Evolutionary conservation across 2,888 invertebrate genomes (phyloP).

Genomic region (Hypomecis punctinalis): DNA sequence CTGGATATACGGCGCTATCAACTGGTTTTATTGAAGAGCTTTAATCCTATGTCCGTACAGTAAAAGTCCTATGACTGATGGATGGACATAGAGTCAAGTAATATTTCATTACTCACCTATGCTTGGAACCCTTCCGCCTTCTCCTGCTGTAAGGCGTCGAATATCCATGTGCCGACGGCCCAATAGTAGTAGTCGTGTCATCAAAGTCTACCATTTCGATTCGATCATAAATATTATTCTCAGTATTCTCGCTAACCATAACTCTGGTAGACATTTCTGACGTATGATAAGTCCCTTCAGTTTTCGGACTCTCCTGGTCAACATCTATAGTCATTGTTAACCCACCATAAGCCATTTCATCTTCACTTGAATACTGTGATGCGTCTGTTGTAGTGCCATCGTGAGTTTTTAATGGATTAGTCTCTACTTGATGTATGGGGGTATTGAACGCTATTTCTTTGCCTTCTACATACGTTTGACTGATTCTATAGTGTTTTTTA

Average conservation of each 20-base stretch:
- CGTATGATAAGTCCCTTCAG: slow-evolving; percentile 53
- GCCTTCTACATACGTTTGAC: slow-evolving; percentile 78
- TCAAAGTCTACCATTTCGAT: slow-evolving; percentile 64
- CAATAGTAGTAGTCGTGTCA: slow-evolving; percentile 51
- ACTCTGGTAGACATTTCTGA: slow-evolving; percentile 67
- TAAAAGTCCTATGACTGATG: no score
- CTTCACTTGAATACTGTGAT: slow-evolving; percentile 72
- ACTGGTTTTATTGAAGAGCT: no score
- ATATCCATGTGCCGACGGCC: slow-evolving; percentile 57
- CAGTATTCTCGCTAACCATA: slow-evolving; percentile 55
- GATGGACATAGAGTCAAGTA: no score
- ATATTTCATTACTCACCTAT: slow-evolving; percentile 53
- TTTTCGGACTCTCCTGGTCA: slow-evolving; percentile 64
- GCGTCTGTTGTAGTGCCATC: slow-evolving; percentile 56
- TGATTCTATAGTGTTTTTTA: slow-evolving; percentile 75
- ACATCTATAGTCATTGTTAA: slow-evolving; percentile 76
- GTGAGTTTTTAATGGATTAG: slow-evolving; percentile 43
- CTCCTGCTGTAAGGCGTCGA: slow-evolving; percentile 69
- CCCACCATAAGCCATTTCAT: slow-evolving; percentile 64
- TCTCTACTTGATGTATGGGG: slow-evolving; percentile 54
- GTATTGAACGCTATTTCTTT: slow-evolving; percentile 72
- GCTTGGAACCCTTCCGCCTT: slow-evolving; percentile 59
- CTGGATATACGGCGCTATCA: no score
- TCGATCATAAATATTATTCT: slow-evolving; percentile 57
- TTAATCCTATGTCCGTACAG: no score